Conservation (phyloP, 2,888 invertebrate species). For the Megaustenia siamemsis region DNA sequence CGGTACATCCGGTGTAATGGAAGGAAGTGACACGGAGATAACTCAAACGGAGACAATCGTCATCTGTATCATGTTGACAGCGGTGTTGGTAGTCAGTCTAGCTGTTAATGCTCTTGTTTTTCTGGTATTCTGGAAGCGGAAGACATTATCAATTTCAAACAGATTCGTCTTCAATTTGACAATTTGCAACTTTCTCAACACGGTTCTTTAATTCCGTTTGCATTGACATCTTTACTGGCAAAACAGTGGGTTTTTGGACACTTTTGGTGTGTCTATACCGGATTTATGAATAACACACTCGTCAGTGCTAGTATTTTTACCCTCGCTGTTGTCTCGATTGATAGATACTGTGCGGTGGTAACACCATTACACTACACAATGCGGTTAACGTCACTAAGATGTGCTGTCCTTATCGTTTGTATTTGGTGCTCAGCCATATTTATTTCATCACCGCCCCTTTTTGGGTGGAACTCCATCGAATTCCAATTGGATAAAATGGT, state of each 20-base stretch:
- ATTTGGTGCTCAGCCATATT: constrained; percentile 80
- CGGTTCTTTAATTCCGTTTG: constrained; percentile 81
- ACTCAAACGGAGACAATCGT: constrained; percentile 60
- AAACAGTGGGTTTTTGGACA: constrained; percentile 73
- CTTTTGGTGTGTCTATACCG: constrained; percentile 82
- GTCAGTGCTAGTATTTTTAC: constrained; percentile 84
- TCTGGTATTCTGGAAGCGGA: constrained; percentile 87
- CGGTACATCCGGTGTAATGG: background rate
- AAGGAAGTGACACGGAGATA: background rate
- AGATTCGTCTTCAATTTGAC: constrained; percentile 84
- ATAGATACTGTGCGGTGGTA: constrained; percentile 86
- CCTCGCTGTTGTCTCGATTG: constrained; percentile 84
- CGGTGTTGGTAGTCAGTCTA: constrained; percentile 82
- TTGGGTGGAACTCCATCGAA: constrained; percentile 74
- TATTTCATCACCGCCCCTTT: constrained; percentile 79
- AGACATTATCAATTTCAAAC: constrained; percentile 89
- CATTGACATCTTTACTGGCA: constrained; percentile 78
- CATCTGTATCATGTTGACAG: constrained; percentile 62
- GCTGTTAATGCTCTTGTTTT: constrained; percentile 87
- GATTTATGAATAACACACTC: constrained; percentile 84
- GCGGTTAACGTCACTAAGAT: constrained; percentile 81
- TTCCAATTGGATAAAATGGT: constrained; percentile 72
- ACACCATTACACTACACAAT: constrained; percentile 85
- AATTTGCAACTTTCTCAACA: constrained; percentile 81
- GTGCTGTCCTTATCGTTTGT: constrained; percentile 79